Base-by-base conservation (phyloP, 2,113 vertebrate genomes). In the Sitta europaea region DNA sequence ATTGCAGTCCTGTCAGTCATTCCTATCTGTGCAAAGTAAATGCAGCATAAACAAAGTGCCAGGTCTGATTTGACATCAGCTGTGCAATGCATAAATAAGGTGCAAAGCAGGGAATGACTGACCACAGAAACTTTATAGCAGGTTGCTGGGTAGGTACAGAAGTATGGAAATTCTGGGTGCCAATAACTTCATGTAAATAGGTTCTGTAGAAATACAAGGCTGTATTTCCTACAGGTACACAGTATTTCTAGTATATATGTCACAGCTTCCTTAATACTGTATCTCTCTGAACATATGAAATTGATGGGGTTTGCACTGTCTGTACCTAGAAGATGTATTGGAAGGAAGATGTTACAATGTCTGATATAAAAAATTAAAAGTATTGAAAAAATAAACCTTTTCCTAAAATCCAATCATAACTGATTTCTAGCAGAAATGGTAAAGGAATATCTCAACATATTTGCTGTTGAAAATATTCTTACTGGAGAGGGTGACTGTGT, bases 101-200 rank as follows among this genome's bases (percentile, higher is more conserved):
- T 67, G 58, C 72, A 90, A 88, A 80, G 90, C 79, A 84, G 57
- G 53, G 59, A 79, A 72, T 40, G 55, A 82, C 93, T 80, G 96
- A 78, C 92, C 93, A 93, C 62, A 73, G 92, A 93, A 59, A 87
- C 62, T 93, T 95, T 86, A 95, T 35, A 70, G 88, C 50, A 85
- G 71, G 51, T 55, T 78, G 75, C 85, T 94, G 90, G 58, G 88
- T 92, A 95, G 80, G 70, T 83, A 94, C 62, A 95, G 77, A 92
- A 86, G 70, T 73, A 94, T 88, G 90, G 93, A 97, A 97, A 96
- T 94, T 82, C 74, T 78, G 58, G n/a, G 19, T 77, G 90, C 75
- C 95, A 76, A 91, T 68, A 97, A 62, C 77, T 93, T 53, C 47
- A 58, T 81, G 91, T 62, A 96, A 88, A 97, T 90, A 83, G 43